Evolutionary conservation across 1,140 invertebrate genomes (phyloP), one percentile per base, ranked within the genome.

Genomic region (Drosophila pallidifrons): DNA sequence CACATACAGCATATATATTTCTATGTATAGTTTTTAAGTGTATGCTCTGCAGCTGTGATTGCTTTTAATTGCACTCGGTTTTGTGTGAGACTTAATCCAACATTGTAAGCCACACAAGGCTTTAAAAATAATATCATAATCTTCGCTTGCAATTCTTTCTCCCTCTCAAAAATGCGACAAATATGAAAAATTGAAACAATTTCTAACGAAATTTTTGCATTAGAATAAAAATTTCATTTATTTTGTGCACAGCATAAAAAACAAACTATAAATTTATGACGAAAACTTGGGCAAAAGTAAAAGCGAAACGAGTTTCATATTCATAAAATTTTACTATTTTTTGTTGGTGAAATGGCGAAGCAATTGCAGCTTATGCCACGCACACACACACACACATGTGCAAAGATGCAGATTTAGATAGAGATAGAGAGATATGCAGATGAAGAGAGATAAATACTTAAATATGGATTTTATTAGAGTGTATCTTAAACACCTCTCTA

Each of bases 251-350:
- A 38, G 7, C 35, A 38, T 38, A 10, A 38, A 38, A 38, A 38
- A 8, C 20, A 25, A 25, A 25, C 3, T 3, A 11, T 8, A 38
- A 38, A 38, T 38, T 38, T 38, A 38, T 32, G 32, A 8, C 35
- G 35, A 52, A 28, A 30, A 30, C 5, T 5, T 52, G 25, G 15
- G 0, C 25, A 52, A 13, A 43, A 54, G 7, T 30, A 60, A 30
- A 60, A 43, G 46, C 32, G 20, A 60, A 69, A 60, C 20, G 57
- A 32, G 45, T 64, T 49, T 64, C 32, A 41, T 41, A 52, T 41
- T 51, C 45, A 59, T 59, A 49, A 63, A 51, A 61, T 49, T 35
- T 55, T 55, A 38, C 32, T 55, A 35, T 35, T 35, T 65, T 65
- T 65, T n/a, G 20, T 25, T 43, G 6, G 28, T 28, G n/a, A 38